A percentile compares a stretch with the other conserved stretches of the same genome.
These are phyloP conservation scores for Galago senegalensis DNA, from an alignment of 2,797 vertebrate genomes.

Conservation along the genomic window DNA sequence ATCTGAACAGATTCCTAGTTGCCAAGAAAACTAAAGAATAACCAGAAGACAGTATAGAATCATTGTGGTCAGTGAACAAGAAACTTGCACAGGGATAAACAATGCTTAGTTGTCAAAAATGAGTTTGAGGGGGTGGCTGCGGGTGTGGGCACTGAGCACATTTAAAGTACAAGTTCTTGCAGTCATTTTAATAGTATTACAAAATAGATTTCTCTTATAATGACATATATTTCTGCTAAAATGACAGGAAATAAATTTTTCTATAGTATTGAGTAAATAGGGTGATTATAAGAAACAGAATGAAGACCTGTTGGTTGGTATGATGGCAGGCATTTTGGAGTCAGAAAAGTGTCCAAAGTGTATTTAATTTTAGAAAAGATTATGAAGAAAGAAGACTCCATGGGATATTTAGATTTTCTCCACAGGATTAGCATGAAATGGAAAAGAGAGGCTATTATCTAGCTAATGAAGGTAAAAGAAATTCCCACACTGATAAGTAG, in stretches of 20 bases:
- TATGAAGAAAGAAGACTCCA: conserved; percentile 1
- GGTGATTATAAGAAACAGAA: conserved; percentile 41
- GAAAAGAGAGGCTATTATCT: background rate
- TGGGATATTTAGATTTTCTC: conserved; percentile 19
- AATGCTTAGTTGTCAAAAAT: background rate
- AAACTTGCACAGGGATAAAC: conserved; percentile 37
- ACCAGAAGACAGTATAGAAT: conserved; percentile 44
- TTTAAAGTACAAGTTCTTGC: conserved; percentile 28
- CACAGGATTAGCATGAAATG: conserved; percentile 29
- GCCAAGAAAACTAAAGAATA: conserved; percentile 57
- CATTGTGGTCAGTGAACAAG: conserved; percentile 44
- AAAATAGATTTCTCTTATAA: conserved; percentile 54
- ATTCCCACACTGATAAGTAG: background rate
- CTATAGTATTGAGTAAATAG: conserved; percentile 44
- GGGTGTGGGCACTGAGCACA: background rate
- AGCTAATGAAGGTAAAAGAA: background rate
- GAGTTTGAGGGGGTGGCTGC: background rate
- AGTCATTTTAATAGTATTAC: conserved; percentile 7
- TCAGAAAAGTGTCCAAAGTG: conserved; percentile 49
- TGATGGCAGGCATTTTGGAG: conserved; percentile 15
- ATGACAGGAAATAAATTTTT: conserved; percentile 10
- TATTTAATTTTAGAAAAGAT: conserved; percentile 53
- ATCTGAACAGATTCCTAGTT: background rate
- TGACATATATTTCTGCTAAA: conserved; percentile 31
- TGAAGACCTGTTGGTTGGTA: background rate